Base-by-base conservation (phyloP, 2,888 invertebrate species). In the Gastracanthus pulcherrimus region DNA sequence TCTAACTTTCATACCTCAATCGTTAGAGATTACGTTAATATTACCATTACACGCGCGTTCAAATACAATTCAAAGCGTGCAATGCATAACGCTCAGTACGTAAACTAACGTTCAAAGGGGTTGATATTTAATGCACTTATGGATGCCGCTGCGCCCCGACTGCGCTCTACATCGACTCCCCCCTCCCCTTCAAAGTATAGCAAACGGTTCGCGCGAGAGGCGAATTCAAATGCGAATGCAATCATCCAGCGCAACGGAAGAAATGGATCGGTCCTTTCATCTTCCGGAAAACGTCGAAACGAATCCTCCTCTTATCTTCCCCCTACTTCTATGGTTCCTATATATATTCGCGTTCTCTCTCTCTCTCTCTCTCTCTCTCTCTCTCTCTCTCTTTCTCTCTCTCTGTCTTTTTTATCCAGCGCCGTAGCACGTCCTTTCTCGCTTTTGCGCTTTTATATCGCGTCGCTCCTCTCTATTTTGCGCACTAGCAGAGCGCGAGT, bases 231-330 rank as follows among this genome's bases (percentile, higher is more conserved):
- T 76, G 55, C 58, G 58, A 76, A 76, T 69, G 45, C 69, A 45
- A 19, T 48, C 31, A 45, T 26, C 60, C n/a, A 38, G 38, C 19
- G 36, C 51, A 64, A 16, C 64, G 38, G 45, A 55, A 64, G 71
- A 71, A 71, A 78, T 64, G 72, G 71, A 78, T 78, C 78, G 72
- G 72, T 64, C 41, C 78, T 64, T 78, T 78, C 64, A 64, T 72
- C 66, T 72, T 71, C 31, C 26, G 31, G 29, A 62, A 72, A 71
- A 71, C 26, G 78, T 51, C 55, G 51, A 78, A 66, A 66, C 55
- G 78, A 72, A 71, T 70, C 29, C 16, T 48, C n/a, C 69, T 51
- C 64, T 70, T 62, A 60, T 71, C 62, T 38, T 55, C 64, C 34
- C n/a, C n/a, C n/a, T n/a, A n/a, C n/a, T n/a, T n/a, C 67, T 58